Base-by-base conservation (phyloP, 2,888 invertebrate species). In the Plutella xylostella region DNA sequence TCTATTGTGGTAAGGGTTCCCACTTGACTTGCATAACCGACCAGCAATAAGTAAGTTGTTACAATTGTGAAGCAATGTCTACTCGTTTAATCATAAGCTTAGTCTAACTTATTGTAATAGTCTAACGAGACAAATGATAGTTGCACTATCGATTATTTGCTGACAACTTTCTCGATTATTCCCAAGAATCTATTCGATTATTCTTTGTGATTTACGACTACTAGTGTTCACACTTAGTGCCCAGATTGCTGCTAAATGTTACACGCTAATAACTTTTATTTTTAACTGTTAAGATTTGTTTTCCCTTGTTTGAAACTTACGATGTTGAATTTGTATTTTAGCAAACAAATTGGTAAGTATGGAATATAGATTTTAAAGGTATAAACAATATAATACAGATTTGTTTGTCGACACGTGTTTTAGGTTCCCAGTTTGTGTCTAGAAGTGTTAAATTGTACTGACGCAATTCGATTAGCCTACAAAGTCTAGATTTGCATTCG, bases 11-110 rank as follows among this genome's bases (percentile, higher is more conserved):
- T n/a, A n/a, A n/a, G n/a, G n/a, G n/a, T n/a, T n/a, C n/a, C n/a
- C n/a, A n/a, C n/a, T n/a, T n/a, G n/a, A 39, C 25, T 64, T 65
- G 52, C 61, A 54, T 60, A 64, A 66, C 51, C 38, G 17, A 34
- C 45, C 40, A 49, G 56, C 55, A 55, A 56, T 56, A 51, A 54
- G 55, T 56, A 48, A 49, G 51, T 54, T 43, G 51, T 51, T 52
- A 51, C 41, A 35, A 11, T 25, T 17, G 39, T 39, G 45, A 47
- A 48, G 40, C 54, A 50, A 54, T 51, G 55, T 58, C 65, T 65
- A 54, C 44, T 49, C 50, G 49, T 55, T 55, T 58, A 58, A 59
- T 60, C 57, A 39, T 14, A 25, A 14, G 25, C 39, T 39, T 19
- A n/a, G n/a, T n/a, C n/a, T 39, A 39, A 11, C 25, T 17, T 25